phyloP scores from a whole-genome alignment of 2,888 invertebrate species.

The Trisateles emortualis region DNA sequence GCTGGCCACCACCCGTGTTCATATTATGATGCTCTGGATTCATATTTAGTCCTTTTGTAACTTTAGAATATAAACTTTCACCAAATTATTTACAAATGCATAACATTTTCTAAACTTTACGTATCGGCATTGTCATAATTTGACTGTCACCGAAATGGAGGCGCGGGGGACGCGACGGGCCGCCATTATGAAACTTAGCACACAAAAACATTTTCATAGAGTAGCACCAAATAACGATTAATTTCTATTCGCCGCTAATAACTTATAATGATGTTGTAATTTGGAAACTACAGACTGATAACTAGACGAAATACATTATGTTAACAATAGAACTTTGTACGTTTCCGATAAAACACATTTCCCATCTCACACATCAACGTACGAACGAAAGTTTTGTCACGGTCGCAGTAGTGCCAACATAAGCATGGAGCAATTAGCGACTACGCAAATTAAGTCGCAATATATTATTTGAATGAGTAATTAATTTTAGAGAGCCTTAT shows the following conservation, averaged over 20 bases:
- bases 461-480: background rate
- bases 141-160: constrained; percentile 89
- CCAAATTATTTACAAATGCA: constrained; percentile 73
- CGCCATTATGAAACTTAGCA: constrained; percentile 88
- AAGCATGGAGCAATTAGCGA: constrained; percentile 28
- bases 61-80: constrained; percentile 56
- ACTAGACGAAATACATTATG: constrained; percentile 43
- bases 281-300: constrained; percentile 27
- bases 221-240: constrained; percentile 38
- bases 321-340: constrained; percentile 29
- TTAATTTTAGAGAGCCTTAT: background rate
- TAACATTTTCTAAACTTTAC: constrained; percentile 79
- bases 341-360: constrained; percentile 58
- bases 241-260: constrained; percentile 26
- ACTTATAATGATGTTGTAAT: constrained; percentile 17
- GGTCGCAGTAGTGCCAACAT: constrained; percentile 65
- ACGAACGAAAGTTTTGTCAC: constrained; percentile 78
- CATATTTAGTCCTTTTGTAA: constrained; percentile 73
- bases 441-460: constrained; percentile 14
- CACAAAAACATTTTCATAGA: constrained; percentile 83
- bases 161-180: constrained; percentile 90
- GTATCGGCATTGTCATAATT: constrained; percentile 85
- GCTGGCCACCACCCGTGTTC: constrained; percentile 88
- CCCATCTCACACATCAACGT: constrained; percentile 66
- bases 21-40: constrained; percentile 85